Evolutionary conservation across 2,797 vertebrate genomes (phyloP).

Genomic region (Pseudopleuronectes americanus): DNA sequence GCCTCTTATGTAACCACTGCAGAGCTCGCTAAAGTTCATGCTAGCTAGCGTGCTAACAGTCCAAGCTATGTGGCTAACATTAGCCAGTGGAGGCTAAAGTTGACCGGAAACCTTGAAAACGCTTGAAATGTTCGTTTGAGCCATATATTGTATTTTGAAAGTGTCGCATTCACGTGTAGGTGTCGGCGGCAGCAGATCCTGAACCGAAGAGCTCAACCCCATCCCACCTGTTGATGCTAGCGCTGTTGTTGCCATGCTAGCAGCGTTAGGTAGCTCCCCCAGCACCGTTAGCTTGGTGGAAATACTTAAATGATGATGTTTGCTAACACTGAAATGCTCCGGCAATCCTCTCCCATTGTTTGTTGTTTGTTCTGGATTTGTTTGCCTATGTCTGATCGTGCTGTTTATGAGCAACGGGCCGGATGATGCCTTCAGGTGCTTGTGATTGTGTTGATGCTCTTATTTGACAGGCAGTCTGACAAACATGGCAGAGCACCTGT

Average conservation of each 20-base stretch:
- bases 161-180: not conserved
- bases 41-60: conserved; percentile 43
- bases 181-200: not conserved
- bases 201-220: not conserved
- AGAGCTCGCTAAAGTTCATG: conserved; percentile 41
- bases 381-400: not conserved
- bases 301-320: not conserved
- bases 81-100: conserved; percentile 4
- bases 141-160: not conserved
- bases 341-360: not conserved
- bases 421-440: not conserved
- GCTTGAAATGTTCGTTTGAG: not conserved
- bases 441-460: not conserved
- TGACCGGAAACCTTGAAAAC: not conserved
- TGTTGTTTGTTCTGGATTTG: too few relatives aligned
- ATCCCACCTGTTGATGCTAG: conserved; percentile 56
- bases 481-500: conserved; percentile 49
- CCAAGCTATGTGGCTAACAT: conserved; percentile 27
- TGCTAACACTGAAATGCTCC: not conserved
- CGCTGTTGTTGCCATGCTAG: conserved; percentile 34
- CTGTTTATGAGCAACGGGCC: not conserved
- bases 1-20: not conserved
- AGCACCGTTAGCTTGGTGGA: conserved; percentile 1
- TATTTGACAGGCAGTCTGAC: not conserved
- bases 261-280: conserved; percentile 5